Percentiles rank a stretch among this genome's conserved stretches.
Evolutionary conservation across 2,113 vertebrate species (phyloP).

Genomic region (Petrocephalus zakoni): DNA sequence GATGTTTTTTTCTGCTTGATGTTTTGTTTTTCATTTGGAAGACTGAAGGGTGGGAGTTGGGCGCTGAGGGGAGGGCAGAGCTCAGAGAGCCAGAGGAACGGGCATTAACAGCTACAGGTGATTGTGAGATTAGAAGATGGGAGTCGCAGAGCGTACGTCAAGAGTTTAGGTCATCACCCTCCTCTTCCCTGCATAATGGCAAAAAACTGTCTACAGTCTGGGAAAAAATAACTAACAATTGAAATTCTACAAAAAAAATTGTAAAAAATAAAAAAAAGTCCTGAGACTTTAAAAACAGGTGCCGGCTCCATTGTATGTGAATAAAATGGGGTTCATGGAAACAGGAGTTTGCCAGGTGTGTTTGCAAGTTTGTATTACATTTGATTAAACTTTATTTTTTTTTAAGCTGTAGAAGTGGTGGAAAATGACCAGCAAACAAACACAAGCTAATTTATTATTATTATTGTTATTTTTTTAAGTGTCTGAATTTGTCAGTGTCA

Average conservation of each 20-base stretch:
- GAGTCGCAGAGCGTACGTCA: slow-evolving; percentile 17
- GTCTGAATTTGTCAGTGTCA: slow-evolving; percentile 39
- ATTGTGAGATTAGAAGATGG: slow-evolving; percentile 38
- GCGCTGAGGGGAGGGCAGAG: slow-evolving; percentile 33
- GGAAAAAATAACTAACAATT: slow-evolving; percentile 30
- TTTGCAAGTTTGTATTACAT: slow-evolving; percentile 43
- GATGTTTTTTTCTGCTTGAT: slow-evolving; percentile 19
- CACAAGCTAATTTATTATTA: slow-evolving; percentile 35
- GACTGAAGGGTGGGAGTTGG: slow-evolving; percentile 37
- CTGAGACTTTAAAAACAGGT: slow-evolving; percentile 42
- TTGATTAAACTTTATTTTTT: slow-evolving; percentile 32
- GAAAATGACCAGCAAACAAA: slow-evolving; percentile 33
- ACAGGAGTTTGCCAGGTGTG: slow-evolving; percentile 44
- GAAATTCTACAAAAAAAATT: slow-evolving; percentile 27
- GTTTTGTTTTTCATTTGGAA: slow-evolving; percentile 39
- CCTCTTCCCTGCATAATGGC: slow-evolving; percentile 44
- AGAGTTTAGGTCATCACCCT: slow-evolving; percentile 30
- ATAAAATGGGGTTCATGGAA: slow-evolving; percentile 49
- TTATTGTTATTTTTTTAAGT: slow-evolving; percentile 36
- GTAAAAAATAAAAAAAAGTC: slow-evolving; percentile 21
- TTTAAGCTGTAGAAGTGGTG: slow-evolving; percentile 11
- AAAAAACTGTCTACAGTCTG: slow-evolving; percentile 43
- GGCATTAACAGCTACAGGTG: slow-evolving; percentile 45
- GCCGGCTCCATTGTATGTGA: slow-evolving; percentile 59
- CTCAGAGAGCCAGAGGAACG: slow-evolving; percentile 22